phyloP scores from a whole-genome alignment of 1,140 invertebrate genomes.

The Pararge aegeria region DNA sequence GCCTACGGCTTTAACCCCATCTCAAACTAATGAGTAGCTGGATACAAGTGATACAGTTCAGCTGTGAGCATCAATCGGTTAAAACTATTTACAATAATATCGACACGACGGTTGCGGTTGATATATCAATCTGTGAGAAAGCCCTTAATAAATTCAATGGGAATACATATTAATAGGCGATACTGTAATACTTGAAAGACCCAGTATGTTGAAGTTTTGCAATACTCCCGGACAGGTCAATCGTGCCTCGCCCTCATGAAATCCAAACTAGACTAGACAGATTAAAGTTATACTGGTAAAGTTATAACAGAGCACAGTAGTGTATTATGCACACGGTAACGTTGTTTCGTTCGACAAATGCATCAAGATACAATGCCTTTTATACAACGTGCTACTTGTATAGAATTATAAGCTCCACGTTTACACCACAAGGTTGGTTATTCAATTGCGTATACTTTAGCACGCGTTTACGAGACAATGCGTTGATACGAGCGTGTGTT shows the following conservation, averaged over 20 bases:
- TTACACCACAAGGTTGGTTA: neutral
- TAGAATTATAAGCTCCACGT: slow-evolving; percentile 4
- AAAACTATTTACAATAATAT: too few species aligned
- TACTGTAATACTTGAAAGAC: slow-evolving; percentile 7
- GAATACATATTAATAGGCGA: too few species aligned
- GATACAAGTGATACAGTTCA: too few species aligned
- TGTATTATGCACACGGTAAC: neutral
- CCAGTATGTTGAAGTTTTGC: slow-evolving; percentile 40
- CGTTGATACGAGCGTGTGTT: slow-evolving; percentile 21
- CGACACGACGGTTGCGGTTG: too few species aligned
- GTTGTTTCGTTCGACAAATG: slow-evolving; percentile 22
- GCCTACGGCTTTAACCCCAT: too few species aligned
- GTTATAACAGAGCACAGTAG: neutral
- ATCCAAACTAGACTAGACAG: slow-evolving; percentile 22
- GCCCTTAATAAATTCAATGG: too few species aligned
- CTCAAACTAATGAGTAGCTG: too few species aligned
- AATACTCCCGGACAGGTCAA: slow-evolving; percentile 58
- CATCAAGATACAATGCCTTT: slow-evolving; percentile 10
- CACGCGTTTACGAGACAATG: slow-evolving; percentile 24
- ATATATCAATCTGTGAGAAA: too few species aligned
- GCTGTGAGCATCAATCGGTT: too few species aligned
- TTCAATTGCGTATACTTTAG: neutral
- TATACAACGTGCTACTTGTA: slow-evolving; percentile 2
- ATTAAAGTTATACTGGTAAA: slow-evolving; percentile 11
- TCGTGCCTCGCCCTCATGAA: slow-evolving; percentile 46